Evolutionary conservation across 2,113 vertebrate genomes (phyloP).

Genomic region (Halcyon senegalensis): DNA sequence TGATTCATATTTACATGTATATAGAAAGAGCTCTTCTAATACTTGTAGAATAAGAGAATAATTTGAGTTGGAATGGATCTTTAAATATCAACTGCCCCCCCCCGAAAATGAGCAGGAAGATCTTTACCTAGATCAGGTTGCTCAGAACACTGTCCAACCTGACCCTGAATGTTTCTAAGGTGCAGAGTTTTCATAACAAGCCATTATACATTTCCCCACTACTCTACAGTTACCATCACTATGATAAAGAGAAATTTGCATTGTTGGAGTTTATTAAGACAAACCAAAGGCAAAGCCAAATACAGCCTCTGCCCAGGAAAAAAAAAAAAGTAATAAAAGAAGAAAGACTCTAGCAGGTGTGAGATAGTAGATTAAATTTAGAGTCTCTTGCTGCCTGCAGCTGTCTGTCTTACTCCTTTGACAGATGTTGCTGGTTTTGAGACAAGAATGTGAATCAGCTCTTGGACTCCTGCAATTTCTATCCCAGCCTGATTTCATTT

Average conservation of each 20-base stretch:
- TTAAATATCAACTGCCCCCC: neutral
- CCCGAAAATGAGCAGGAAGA: neutral
- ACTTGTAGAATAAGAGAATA: neutral
- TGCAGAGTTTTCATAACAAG: neutral
- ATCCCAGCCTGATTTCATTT: neutral
- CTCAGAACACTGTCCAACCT: neutral
- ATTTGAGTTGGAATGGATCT: neutral
- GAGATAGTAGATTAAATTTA: neutral
- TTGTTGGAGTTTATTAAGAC: neutral
- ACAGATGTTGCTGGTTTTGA: constrained; percentile 7
- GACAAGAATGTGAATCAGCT: neutral
- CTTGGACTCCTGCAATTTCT: neutral
- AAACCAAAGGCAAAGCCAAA: neutral
- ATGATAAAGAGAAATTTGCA: neutral
- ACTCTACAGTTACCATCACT: neutral
- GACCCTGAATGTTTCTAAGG: neutral
- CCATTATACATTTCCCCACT: neutral
- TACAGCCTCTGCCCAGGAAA: neutral
- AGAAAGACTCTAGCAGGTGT: neutral
- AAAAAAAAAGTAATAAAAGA: neutral
- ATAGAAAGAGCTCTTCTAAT: neutral
- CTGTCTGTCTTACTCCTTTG: neutral
- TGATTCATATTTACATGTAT: neutral
- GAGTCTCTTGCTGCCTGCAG: neutral
- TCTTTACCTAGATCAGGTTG: neutral